These are phyloP conservation scores for Arrhamphus sclerolepis DNA, from an alignment of 2,797 vertebrate species.

Conservation along the genomic window DNA sequence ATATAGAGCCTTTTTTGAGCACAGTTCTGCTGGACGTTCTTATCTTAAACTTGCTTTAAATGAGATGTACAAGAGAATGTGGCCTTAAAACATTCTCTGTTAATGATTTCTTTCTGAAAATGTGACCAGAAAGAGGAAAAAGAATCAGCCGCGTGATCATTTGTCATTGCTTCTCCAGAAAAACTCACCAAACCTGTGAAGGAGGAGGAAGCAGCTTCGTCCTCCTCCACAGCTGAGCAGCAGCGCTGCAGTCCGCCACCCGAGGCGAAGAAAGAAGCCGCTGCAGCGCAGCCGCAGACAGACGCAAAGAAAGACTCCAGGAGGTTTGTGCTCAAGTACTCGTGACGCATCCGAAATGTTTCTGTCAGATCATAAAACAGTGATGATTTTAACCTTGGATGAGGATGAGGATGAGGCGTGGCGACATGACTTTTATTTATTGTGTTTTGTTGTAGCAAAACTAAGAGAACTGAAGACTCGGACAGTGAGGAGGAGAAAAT, in stretches of 20 bases:
- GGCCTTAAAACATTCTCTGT: no score
- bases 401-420: no score
- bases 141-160: no score
- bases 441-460: constrained; percentile 74
- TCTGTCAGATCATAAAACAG: neutral
- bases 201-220: constrained; percentile 72
- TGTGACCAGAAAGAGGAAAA: no score
- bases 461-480: constrained; percentile 78
- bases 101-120: no score
- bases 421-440: neutral
- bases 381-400: neutral
- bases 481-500: constrained; percentile 85
- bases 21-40: neutral
- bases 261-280: constrained; percentile 28
- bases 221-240: constrained; percentile 29
- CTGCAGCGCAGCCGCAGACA: constrained; percentile 42
- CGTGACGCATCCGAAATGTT: neutral
- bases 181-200: constrained; percentile 81
- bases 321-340: constrained; percentile 59
- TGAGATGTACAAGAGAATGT: neutral
- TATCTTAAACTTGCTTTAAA: neutral
- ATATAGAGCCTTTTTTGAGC: no score
- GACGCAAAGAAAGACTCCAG: constrained; percentile 54
- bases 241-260: constrained; percentile 22
- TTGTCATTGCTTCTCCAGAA: constrained; percentile 54